Evolutionary conservation across 37 sponge, comb jelly and placozoan species (phyloP).

Genomic region (Halichondria panicea): DNA sequence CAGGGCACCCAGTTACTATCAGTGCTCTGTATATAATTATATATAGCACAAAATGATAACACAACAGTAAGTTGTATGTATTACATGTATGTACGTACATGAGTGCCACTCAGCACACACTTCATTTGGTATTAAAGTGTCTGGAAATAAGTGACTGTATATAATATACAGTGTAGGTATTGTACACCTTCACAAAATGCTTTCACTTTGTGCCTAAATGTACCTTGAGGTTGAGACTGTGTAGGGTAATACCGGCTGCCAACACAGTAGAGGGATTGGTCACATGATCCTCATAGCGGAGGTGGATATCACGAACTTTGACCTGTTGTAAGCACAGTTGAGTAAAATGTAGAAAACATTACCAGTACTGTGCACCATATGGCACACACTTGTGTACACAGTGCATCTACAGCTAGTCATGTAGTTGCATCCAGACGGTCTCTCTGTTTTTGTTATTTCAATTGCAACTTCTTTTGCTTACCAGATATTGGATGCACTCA

Average conservation of each 20-base stretch:
- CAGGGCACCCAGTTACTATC: conserved; percentile 54
- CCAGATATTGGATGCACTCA: neutral
- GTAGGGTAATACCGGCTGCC: conserved; percentile 76
- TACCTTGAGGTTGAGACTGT: conserved; percentile 74
- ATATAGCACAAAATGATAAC: neutral
- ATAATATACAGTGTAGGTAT: neutral
- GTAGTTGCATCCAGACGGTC: too few relatives aligned
- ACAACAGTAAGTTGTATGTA: neutral
- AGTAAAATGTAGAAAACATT: too few relatives aligned
- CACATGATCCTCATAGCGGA: conserved; percentile 79
- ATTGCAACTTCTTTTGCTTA: too few relatives aligned
- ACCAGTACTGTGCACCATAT: too few relatives aligned
- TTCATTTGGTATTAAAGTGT: neutral
- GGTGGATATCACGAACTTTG: conserved; percentile 72
- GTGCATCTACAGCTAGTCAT: too few relatives aligned
- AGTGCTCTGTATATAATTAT: conserved; percentile 75
- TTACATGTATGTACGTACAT: neutral
- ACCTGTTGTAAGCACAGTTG: too few relatives aligned
- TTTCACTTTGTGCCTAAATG: neutral
- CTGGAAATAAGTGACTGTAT: neutral
- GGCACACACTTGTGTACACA: too few relatives aligned
- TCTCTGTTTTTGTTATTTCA: too few relatives aligned
- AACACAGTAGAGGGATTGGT: conserved; percentile 52
- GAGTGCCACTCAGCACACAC: neutral
- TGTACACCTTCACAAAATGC: too few relatives aligned